Base-by-base conservation (phyloP, 2,797 vertebrate species). In the Eremophila alpestris region DNA sequence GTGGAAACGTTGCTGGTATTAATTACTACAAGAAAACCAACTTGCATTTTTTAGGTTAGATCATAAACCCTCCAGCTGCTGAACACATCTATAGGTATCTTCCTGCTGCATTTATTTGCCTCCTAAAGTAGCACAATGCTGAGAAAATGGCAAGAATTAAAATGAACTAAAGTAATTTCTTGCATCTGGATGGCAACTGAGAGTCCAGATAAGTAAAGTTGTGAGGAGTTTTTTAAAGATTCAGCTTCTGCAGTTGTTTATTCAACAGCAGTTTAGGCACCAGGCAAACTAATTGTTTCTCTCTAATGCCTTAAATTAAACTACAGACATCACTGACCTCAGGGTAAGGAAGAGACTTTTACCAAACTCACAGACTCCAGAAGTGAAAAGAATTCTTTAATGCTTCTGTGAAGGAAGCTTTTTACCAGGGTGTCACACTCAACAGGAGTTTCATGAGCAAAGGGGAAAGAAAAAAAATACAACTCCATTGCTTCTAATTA, bases 1-100 rank as follows among this genome's bases (percentile, higher is more conserved):
- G 92, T 58, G 80, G 88, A 95, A 96, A 89, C 34, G 60, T 94
- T 95, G 70, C 93, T 96, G 86, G 90, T 95, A 96, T 95, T 97
- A 97, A 97, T 97, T 97, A 96, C 91, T 65, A 52, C 85, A 96
- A 93, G 94, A 94, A 96, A 96, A 92, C 63, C 83, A 94, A 93
- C 80, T 94, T 95, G 92, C 90, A 93, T 96, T 93, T 96, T 96
- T 95, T 88, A 89, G 70, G 89, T 90, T 96, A 92, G 89, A 93
- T 96, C 77, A 23, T 95, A 92, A 94, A 94, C 89, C 83, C 93
- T 96, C 92, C 96, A 96, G 94, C 92, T 97, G 95, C 89, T 91
- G 92, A 93, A 95, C 90, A 92, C 46, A 94, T 96, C 84, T 79
- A 96, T 93, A 96, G 94, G 90, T 92, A 87, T 75, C 91, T 92